phyloP scores from a whole-genome alignment of 2,113 vertebrate species.

The Aegotheles bennettii region DNA sequence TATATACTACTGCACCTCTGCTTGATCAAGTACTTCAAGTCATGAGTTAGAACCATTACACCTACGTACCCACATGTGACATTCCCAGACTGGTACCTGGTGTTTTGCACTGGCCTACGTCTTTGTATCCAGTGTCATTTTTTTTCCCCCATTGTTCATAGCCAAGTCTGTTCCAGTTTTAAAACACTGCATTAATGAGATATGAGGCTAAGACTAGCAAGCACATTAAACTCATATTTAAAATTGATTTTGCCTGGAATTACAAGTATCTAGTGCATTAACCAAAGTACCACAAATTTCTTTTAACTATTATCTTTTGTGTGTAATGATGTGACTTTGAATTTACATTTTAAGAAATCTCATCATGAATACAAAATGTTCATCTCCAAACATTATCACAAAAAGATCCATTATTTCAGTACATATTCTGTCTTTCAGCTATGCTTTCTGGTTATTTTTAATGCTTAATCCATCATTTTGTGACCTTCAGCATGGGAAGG shows the following conservation, averaged over 20 bases:
- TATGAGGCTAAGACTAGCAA: not conserved
- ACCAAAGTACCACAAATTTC: not conserved
- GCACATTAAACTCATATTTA: not conserved
- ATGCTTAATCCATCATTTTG: slow-evolving; percentile 54
- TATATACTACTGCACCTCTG: not conserved
- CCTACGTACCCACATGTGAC: fast-evolving
- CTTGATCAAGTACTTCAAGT: not conserved
- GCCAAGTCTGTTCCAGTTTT: not conserved
- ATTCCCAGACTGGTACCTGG: no score
- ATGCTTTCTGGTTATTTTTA: slow-evolving; percentile 34
- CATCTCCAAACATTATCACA: not conserved
- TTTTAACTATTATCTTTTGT: slow-evolving; percentile 4
- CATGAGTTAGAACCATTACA: not conserved
- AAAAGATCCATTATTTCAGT: slow-evolving; percentile 1
- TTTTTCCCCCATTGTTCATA: fast-evolving
- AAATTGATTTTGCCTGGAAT: not conserved
- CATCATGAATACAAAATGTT: not conserved
- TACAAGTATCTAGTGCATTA: not conserved
- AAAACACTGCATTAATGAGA: not conserved
- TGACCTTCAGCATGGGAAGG: slow-evolving; percentile 59
- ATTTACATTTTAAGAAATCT: slow-evolving; percentile 32
- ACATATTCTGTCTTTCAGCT: slow-evolving; percentile 18
- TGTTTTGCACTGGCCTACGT: not conserved
- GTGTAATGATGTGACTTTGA: not conserved
- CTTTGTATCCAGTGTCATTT: not conserved